Percentiles rank a stretch among this genome's conserved stretches.
phyloP scores from a whole-genome alignment of 2,113 vertebrate species.

The Catharus minimus region DNA sequence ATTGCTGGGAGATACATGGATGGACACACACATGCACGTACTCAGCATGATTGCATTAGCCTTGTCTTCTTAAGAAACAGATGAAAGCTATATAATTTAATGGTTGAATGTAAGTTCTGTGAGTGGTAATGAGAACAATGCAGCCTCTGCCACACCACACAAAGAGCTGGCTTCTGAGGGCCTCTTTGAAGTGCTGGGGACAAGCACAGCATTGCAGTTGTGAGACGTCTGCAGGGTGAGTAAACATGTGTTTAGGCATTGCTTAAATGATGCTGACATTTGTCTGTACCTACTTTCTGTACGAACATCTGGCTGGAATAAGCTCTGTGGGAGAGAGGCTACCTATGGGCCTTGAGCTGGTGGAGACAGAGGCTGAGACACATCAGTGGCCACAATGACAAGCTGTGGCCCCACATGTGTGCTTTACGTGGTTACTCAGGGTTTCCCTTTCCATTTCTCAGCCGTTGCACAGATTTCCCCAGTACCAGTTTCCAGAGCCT shows the following conservation, averaged over 20 bases:
- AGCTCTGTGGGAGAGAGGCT: background rate
- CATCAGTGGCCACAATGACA: background rate
- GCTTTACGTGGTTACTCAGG: background rate
- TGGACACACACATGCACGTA: background rate
- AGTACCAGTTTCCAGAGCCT: background rate
- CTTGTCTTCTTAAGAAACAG: slow-evolving; percentile 22
- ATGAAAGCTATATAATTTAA: slow-evolving; percentile 55
- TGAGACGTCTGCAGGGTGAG: background rate
- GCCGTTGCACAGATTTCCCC: background rate
- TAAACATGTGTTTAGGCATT: background rate
- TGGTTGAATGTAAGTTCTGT: background rate
- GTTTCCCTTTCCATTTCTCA: background rate
- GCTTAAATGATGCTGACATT: background rate
- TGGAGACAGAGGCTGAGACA: background rate
- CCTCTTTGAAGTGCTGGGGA: slow-evolving; percentile 14
- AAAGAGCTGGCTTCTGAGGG: slow-evolving; percentile 18
- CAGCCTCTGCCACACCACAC: slow-evolving; percentile 27
- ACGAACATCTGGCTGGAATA: background rate
- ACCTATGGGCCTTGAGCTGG: background rate
- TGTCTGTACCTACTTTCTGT: background rate
- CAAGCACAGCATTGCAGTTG: background rate
- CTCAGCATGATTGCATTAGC: slow-evolving; percentile 15
- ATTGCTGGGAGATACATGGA: background rate
- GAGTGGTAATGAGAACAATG: slow-evolving; percentile 42
- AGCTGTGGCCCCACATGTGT: background rate